These are phyloP conservation scores for Solea solea DNA, from an alignment of 2,113 vertebrate genomes.

Conservation along the genomic window DNA sequence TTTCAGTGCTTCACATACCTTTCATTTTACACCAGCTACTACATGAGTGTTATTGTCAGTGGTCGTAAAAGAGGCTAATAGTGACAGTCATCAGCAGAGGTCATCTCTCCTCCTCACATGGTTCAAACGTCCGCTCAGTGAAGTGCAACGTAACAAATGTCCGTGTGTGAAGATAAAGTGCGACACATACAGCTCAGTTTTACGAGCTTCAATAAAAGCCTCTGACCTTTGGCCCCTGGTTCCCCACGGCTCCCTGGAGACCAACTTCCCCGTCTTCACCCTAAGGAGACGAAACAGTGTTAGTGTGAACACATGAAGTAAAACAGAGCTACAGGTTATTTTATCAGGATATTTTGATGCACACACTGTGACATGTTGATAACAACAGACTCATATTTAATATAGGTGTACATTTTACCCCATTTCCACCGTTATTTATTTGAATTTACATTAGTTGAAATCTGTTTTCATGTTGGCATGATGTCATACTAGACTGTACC, in stretches of 20 bases:
- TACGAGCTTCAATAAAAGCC: constrained; percentile 16
- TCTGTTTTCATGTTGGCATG: too few relatives aligned
- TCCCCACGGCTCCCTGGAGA: constrained; percentile 76
- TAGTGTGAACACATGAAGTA: not conserved
- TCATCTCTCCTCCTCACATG: not conserved
- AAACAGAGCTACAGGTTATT: not conserved
- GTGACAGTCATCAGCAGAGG: not conserved
- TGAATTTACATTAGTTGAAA: too few relatives aligned
- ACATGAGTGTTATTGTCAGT: not conserved
- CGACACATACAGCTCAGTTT: not conserved
- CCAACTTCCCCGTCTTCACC: constrained; percentile 85
- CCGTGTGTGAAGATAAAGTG: not conserved
- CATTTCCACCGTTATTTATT: too few relatives aligned
- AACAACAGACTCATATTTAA: too few relatives aligned
- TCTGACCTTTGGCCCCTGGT: constrained; percentile 84
- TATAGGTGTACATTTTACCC: too few relatives aligned
- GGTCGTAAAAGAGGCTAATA: not conserved
- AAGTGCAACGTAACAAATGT: not conserved
- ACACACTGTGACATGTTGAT: too few relatives aligned
- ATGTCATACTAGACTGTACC: too few relatives aligned
- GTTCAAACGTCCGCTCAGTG: not conserved
- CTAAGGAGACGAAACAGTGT: constrained; percentile 57
- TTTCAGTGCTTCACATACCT: not conserved
- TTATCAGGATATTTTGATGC: not conserved
- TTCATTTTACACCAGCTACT: not conserved